Evolutionary conservation across 2,888 invertebrate species (phyloP), one percentile per base, ranked within the genome.

Genomic region (Geotrupes spiniger): DNA sequence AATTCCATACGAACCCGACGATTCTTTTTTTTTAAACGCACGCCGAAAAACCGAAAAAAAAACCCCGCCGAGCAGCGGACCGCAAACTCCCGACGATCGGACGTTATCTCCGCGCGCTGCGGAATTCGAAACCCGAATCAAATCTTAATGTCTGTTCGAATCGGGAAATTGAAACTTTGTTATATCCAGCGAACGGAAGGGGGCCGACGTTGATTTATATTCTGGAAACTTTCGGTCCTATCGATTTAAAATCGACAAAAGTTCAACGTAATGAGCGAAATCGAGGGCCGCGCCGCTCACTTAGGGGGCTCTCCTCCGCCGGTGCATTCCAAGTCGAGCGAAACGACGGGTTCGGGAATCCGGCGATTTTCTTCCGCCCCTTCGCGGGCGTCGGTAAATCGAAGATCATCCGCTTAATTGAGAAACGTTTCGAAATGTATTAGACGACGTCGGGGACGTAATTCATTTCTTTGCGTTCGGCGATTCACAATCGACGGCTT

Each of bases 131-230:
- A 60, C 61, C 58, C 59, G 61, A 63, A 68, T 67, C 66, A 65
- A 64, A 65, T 66, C 65, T 66, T 66, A 67, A 66, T 66, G 66
- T 67, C 65, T 64, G 61, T 60, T 63, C 64, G 65, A 66, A 62
- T 64, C 64, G 64, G 66, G 66, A 68, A 69, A 70, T 70, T 70
- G 69, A 69, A 70, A 67, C 65, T 68, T 68, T 68, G 65, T 64
- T 66, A 63, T 62, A 64, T 63, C 61, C 64, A 63, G 45, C 52
- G 59, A 63, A 61, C 63, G 61, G 58, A 61, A 63, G 61, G 56
- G n/a, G 59, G 58, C 50, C 54, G 70, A 68, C 68, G 60, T 66
- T 69, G 70, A 70, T 70, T 69, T 69, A 70, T 70, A 60, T 60
- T 60, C 60, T 42, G 56, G 58, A 61, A 65, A 64, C 60, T 63